Percentiles rank a stretch among this genome's conserved stretches.
Conservation (phyloP, 2,888 invertebrate genomes). For the Argyresthia goedartella region DNA sequence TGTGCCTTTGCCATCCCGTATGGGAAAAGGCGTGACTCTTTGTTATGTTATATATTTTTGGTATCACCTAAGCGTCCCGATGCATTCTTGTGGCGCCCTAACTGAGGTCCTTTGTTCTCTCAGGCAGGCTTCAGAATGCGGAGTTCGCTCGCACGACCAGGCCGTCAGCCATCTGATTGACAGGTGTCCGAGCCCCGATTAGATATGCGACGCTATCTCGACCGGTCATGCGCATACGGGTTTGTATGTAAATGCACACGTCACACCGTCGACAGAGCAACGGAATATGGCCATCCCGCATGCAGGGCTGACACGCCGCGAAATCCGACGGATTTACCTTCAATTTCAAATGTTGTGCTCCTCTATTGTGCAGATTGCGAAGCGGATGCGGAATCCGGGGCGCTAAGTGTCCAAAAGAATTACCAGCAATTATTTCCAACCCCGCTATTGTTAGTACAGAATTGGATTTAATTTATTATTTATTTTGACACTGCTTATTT, state of each 20-base stretch:
- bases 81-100: no score
- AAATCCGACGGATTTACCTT: neutral
- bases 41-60: no score
- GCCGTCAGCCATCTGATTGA: constrained; percentile 9
- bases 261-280: neutral
- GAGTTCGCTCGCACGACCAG: neutral
- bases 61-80: no score
- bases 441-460: neutral
- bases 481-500: no score
- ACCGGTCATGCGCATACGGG: constrained; percentile 40
- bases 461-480: neutral
- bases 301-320: neutral
- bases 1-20: no score
- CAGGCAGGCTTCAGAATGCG: no score
- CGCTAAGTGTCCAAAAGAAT: neutral
- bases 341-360: neutral
- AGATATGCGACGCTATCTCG: constrained; percentile 56
- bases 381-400: neutral
- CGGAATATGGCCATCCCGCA: neutral
- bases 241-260: constrained; percentile 24
- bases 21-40: no score
- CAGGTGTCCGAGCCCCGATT: constrained; percentile 27
- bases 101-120: no score
- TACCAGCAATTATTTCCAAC: neutral
- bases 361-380: neutral